Evolutionary conservation across 2,888 invertebrate species (phyloP), one percentile per base, ranked within the genome.

Genomic region (Stenodema calcarata): DNA sequence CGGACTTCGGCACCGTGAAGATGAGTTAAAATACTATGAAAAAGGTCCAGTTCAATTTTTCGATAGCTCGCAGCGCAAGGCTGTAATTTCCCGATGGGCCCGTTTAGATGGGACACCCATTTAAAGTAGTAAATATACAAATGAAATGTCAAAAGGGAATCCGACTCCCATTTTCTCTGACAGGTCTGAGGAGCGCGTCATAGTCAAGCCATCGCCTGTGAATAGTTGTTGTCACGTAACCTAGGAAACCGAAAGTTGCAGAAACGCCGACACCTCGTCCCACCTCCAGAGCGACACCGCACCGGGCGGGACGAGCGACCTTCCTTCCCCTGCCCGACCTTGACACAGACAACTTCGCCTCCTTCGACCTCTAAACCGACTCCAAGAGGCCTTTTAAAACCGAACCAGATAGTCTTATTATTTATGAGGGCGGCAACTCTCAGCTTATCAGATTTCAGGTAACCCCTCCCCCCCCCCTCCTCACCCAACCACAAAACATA

Each of bases 301-400:
- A n/a, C n/a, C 35, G 35, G 54, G 54, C 16, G 16, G 54, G 54
- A n/a, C 11, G 11, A 23, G 11, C 62, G 80, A 54, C 47, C 80
- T 80, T 80, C 80, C 30, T 80, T 50, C 27, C n/a, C 50, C 27
- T 9, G 28, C 50, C 12, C 30, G 80, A 54, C 80, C 80, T 30
- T 80, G 80, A 80, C 80, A 50, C 50, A 80, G 30, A 47, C 80
- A 50, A 28, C 80, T 78, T 78, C 41, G 30, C 73, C 73, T 16
- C 14, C 0, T 6, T 75, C 73, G 80, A 80, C 80, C 80, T 80
- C 80, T 30, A 80, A 54, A 54, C 78, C 27, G 18, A 62, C 18
- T 23, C 18, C 18, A 23, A 23, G 78, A 27, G 6, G 42, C 23
- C 28, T 18, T 42, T 79, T 27, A 42, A 18, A 47, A 79, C 79